Conservation (phyloP, 2,888 invertebrate genomes). For the Osedax fenrisi region DNA sequence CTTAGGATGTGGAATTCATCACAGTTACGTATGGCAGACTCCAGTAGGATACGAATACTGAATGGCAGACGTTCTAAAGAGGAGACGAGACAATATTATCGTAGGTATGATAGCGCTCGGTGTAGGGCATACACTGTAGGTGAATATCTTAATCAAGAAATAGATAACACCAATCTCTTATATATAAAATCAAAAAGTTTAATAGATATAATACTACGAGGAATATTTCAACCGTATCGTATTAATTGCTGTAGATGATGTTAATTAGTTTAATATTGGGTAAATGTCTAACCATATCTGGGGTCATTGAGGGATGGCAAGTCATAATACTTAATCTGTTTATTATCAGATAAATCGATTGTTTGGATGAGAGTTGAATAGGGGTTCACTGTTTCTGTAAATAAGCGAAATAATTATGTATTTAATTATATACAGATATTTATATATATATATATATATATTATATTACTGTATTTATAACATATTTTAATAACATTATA, state of each 20-base stretch:
- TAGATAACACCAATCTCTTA: not conserved
- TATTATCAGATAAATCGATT: conserved; percentile 45
- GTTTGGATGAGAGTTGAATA: conserved; percentile 34
- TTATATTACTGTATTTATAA: too few relatives aligned
- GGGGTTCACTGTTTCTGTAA: conserved; percentile 22
- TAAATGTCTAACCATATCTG: conserved; percentile 64
- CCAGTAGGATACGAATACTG: conserved; percentile 79
- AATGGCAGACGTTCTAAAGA: conserved; percentile 62
- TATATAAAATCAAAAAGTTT: not conserved
- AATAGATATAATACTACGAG: not conserved
- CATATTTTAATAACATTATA: too few relatives aligned
- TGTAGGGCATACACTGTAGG: too few relatives aligned
- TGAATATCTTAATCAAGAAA: not conserved
- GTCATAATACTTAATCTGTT: conserved; percentile 68
- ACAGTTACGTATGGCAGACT: conserved; percentile 88
- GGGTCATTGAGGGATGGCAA: conserved; percentile 60
- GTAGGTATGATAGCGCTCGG: not conserved
- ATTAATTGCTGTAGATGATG: not conserved
- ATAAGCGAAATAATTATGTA: too few relatives aligned
- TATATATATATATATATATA: too few relatives aligned
- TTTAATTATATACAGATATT: too few relatives aligned
- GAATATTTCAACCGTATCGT: not conserved
- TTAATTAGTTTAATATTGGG: not conserved
- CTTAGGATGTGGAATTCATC: conserved; percentile 74
- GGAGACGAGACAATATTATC: not conserved